phyloP scores from a whole-genome alignment of 2,113 vertebrate species.

The Siphamia tubifer region DNA sequence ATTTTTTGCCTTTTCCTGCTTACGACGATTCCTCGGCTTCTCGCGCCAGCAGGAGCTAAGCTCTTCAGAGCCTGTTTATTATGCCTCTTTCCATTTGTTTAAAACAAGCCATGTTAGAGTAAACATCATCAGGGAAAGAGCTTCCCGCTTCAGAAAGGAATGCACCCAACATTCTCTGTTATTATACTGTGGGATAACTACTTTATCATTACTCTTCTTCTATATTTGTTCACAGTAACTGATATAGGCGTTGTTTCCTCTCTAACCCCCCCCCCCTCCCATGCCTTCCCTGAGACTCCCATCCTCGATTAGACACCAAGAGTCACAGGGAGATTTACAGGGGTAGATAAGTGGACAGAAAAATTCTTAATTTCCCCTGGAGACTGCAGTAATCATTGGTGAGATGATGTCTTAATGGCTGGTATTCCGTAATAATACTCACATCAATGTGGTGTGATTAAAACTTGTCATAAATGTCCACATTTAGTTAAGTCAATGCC shows the following conservation, averaged over 20 bases:
- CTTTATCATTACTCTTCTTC: constrained; percentile 45
- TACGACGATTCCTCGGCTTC: neutral
- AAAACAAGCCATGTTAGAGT: constrained; percentile 23
- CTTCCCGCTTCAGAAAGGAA: constrained; percentile 31
- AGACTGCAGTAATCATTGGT: neutral
- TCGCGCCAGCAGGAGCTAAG: neutral
- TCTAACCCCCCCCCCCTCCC: constrained; percentile 27
- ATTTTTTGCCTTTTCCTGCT: neutral
- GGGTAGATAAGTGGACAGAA: constrained; percentile 21
- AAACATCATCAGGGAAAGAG: constrained; percentile 55
- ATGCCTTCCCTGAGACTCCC: constrained; percentile 21
- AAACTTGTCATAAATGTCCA: neutral
- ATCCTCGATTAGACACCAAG: constrained; percentile 8
- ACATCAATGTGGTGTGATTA: neutral
- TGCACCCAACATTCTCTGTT: constrained; percentile 22
- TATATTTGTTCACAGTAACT: constrained; percentile 56
- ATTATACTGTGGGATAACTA: constrained; percentile 42
- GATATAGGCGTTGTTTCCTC: constrained; percentile 53
- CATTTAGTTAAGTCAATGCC: neutral
- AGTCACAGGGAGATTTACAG: constrained; percentile 35
- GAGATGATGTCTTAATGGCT: neutral
- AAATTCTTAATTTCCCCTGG: constrained; percentile 19
- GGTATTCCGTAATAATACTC: neutral
- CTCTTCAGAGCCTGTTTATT: constrained; percentile 64
- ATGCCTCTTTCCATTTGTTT: constrained; percentile 61